phyloP scores from a whole-genome alignment of 2,888 invertebrate genomes.

The Colletes collaris region DNA sequence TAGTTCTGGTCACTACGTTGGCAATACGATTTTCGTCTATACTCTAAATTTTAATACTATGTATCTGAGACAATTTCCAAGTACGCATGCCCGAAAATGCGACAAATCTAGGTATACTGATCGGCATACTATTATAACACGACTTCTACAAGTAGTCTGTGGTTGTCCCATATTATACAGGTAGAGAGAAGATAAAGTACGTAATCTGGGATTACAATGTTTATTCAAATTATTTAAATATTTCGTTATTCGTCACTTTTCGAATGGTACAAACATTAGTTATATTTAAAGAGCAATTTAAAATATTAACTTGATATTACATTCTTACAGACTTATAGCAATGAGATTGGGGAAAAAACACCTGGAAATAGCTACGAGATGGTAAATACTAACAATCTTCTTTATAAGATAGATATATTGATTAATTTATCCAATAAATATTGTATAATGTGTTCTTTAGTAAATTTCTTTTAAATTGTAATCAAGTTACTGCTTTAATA shows the following conservation, averaged over 20 bases:
- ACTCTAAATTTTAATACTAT: too few relatives aligned
- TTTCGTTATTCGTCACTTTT: background rate
- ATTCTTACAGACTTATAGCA: slow-evolving; percentile 6
- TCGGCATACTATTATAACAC: too few relatives aligned
- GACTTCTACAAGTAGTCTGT: too few relatives aligned
- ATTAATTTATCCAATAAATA: background rate
- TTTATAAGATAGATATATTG: background rate
- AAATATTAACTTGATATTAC: background rate
- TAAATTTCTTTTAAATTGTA: background rate
- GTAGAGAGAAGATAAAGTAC: background rate
- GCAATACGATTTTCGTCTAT: too few relatives aligned
- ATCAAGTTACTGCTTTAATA: background rate
- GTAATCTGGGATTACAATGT: background rate
- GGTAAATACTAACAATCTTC: slow-evolving; percentile 36
- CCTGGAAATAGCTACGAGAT: slow-evolving; percentile 43
- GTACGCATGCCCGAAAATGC: too few relatives aligned
- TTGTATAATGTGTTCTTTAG: background rate
- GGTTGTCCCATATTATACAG: background rate
- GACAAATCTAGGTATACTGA: too few relatives aligned
- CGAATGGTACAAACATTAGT: background rate
- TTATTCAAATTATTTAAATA: background rate
- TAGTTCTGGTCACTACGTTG: too few relatives aligned
- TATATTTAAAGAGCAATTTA: background rate
- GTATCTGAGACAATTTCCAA: too few relatives aligned
- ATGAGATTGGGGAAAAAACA: slow-evolving; percentile 51